Percentiles rank a stretch among this genome's conserved stretches.
Conservation (phyloP, 1,140 invertebrate genomes). For the Trichonephila inaurata region DNA sequence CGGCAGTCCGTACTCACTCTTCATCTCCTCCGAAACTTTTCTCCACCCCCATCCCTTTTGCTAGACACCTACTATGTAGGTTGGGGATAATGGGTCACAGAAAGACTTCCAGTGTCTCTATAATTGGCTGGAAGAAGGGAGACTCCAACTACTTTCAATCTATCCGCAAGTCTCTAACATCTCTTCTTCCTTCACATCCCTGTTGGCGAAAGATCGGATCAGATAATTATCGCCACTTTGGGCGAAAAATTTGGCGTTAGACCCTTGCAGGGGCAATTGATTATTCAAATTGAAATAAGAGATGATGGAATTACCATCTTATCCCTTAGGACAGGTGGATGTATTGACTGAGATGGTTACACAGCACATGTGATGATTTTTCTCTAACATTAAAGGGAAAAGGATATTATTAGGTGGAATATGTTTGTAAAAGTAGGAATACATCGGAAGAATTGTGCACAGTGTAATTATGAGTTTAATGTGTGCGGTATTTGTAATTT, state of each 20-base stretch:
- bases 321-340: no score
- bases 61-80: conserved; percentile 28
- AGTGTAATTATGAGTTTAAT: no score
- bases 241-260: conserved; percentile 2
- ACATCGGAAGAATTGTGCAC: no score
- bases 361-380: no score
- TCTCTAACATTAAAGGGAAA: no score
- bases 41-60: not conserved
- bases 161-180: not conserved
- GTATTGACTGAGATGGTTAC: no score
- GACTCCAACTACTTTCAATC: conserved; percentile 20
- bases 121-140: conserved; percentile 49
- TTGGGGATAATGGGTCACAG: conserved; percentile 42
- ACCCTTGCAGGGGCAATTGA: not conserved
- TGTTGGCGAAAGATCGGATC: not conserved
- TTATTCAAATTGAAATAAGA: conserved; percentile 39
- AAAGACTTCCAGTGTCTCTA: conserved; percentile 45
- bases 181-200: not conserved
- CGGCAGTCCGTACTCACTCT: conserved; percentile 11
- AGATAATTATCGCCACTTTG: conserved; percentile 57
- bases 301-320: not conserved
- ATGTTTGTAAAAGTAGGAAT: no score
- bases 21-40: not conserved
- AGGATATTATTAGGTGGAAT: no score
- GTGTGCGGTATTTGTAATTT: no score